Base-by-base conservation (phyloP, 2,888 invertebrate species). In the Ceraclea dissimilis region DNA sequence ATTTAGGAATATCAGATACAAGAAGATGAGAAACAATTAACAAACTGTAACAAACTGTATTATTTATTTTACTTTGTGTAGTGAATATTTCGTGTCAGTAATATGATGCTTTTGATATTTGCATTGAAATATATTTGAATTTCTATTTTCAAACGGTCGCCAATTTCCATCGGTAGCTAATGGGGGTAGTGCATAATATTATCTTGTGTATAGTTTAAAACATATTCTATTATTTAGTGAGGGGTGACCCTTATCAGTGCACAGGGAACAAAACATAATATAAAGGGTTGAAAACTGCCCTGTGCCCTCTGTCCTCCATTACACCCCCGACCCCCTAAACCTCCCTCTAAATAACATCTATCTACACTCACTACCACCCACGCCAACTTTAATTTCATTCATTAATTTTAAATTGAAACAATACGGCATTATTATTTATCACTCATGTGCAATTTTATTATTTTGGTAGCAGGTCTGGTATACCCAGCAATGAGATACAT, bases 371-470 rank as follows among this genome's bases (percentile, higher is more conserved):
- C 39, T 31, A 26, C 47, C 8, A 22, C 33, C 21, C 20, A 44
- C 46, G 16, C 50, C 51, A 16, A 56, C 51, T 39, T 31, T 56
- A 51, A 51, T 51, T 54, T 49, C 33, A 16, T 20, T 49, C 54
- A 54, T 49, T 54, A 54, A 54, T 54, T 48, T 49, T 49, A 16
- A 20, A 47, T 20, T 18, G 47, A 47, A 20, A 47, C 47, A 47
- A 47, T 19, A 16, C 47, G 8, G 47, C 11, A n/a, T 26, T 26
- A 26, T 26, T 26, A 26, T 26, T 26, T 26, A 26, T 26, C 26
- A 26, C 10, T 26, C 26, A 10, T 26, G 10, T 26, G 26, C 26
- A 26, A 26, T 26, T 4, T 26, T 26, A 26, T 26, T n/a, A n/a
- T n/a, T n/a, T n/a, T n/a, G n/a, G n/a, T n/a, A n/a, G n/a, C n/a